Conservation (phyloP, 2,113 vertebrate genomes). For the Oriolus oriolus region DNA sequence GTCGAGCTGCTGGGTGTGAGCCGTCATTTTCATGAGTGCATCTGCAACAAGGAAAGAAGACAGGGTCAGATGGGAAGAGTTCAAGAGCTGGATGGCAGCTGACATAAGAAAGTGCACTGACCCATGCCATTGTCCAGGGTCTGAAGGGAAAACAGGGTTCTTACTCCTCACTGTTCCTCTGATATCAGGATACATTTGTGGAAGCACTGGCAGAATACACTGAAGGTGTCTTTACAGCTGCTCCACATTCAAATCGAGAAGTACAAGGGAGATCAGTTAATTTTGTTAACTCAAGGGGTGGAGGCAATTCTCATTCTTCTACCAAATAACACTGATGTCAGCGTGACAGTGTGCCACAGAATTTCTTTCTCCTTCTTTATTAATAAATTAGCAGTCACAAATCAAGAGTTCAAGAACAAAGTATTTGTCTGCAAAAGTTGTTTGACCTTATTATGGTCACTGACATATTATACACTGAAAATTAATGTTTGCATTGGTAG, state of each 20-base stretch:
- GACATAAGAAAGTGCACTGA: neutral
- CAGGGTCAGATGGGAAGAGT: neutral
- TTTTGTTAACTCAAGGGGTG: neutral
- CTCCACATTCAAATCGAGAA: neutral
- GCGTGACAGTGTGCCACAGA: neutral
- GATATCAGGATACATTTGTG: neutral
- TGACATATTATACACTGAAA: neutral
- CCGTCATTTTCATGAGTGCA: neutral
- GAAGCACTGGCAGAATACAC: neutral
- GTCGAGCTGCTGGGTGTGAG: neutral
- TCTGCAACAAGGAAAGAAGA: neutral
- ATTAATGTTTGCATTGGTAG: neutral
- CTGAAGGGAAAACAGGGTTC: neutral
- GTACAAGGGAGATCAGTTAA: neutral
- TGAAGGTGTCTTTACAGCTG: neutral
- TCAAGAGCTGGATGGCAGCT: neutral
- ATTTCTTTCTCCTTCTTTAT: neutral
- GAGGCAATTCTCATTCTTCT: neutral
- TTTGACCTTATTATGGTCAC: neutral
- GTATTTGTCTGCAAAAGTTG: neutral
- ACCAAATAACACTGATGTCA: neutral
- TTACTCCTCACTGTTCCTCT: neutral
- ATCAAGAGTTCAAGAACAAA: neutral
- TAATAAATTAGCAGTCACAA: neutral
- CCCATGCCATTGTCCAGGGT: neutral